phyloP scores from a whole-genome alignment of 2,797 vertebrate genomes.

The Phoxinus dragarum region DNA sequence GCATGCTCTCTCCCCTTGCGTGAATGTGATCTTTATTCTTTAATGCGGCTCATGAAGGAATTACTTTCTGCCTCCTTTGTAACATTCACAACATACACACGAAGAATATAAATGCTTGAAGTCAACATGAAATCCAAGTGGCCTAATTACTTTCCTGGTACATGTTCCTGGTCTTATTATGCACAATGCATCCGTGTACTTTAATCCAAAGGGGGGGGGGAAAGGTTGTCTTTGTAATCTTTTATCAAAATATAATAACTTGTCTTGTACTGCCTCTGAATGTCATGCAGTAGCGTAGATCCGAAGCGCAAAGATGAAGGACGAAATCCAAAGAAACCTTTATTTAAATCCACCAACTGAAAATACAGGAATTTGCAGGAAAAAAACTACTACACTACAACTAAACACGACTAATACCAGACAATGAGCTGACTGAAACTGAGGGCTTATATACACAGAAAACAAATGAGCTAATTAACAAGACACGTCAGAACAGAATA shows the following conservation, averaged over 20 bases:
- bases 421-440: too few relatives aligned
- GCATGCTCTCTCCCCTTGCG: slow-evolving; percentile 26
- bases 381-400: too few relatives aligned
- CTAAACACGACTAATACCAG: too few relatives aligned
- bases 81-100: slow-evolving; percentile 26
- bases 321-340: too few relatives aligned
- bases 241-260: not conserved
- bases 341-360: too few relatives aligned
- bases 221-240: not conserved
- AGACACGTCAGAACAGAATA: too few relatives aligned
- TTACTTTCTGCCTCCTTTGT: not conserved
- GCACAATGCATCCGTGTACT: not conserved
- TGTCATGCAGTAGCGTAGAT: too few relatives aligned
- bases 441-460: too few relatives aligned
- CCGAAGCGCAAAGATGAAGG: too few relatives aligned
- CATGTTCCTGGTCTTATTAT: not conserved
- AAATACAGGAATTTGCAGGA: too few relatives aligned
- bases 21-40: slow-evolving; percentile 43
- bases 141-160: not conserved
- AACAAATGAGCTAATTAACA: too few relatives aligned
- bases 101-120: not conserved
- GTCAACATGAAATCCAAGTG: not conserved
- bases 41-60: slow-evolving; percentile 28
- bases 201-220: not conserved
- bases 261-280: not conserved